Evolutionary conservation across 2,888 invertebrate species (phyloP), one percentile per base, ranked within the genome.

Genomic region (Aleiodes testaceus): DNA sequence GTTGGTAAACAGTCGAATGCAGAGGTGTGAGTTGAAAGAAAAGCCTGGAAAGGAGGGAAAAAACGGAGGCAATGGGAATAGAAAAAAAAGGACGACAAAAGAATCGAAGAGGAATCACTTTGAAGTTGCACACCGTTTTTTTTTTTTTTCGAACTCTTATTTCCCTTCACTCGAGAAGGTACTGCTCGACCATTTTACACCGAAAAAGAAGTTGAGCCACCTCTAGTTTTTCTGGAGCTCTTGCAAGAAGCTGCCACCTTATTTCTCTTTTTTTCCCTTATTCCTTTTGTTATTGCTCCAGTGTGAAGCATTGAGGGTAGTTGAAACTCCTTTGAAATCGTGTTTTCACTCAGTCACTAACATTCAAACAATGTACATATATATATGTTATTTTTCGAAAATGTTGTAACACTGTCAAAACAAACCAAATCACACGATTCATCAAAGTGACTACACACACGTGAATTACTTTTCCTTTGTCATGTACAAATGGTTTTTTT

Each of bases 391-490:
- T 44, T 22, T 44, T 11, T 63, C 45, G 45, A 16, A 22, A 63
- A 45, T 45, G 63, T 22, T 14, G 45, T 45, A 63, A 63, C 63
- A 45, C 22, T 44, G 44, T 63, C 63, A 63, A 63, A 63, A 63
- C 63, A 63, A 63, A 63, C 63, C 63, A 63, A 63, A 44, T 63
- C 45, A 63, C 63, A 44, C 63, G 45, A 63, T 63, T 63, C 63
- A 63, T 63, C 63, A 63, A 63, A 45, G 45, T 45, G 22, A 45
- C n/a, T 42, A 42, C 59, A 63, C 63, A 45, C 63, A 63, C 45
- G 16, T 44, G 45, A 14, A 63, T 63, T 63, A 18, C 22, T 63
- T 47, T 45, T 12, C n/a, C 42, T 59, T 42, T 61, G 44, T 61
- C 44, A 20, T n/a, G 18, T 20, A 44, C 44, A 14, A 14, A 16